Evolutionary conservation across 2,113 vertebrate genomes (phyloP).

Genomic region (Plecotus auritus): DNA sequence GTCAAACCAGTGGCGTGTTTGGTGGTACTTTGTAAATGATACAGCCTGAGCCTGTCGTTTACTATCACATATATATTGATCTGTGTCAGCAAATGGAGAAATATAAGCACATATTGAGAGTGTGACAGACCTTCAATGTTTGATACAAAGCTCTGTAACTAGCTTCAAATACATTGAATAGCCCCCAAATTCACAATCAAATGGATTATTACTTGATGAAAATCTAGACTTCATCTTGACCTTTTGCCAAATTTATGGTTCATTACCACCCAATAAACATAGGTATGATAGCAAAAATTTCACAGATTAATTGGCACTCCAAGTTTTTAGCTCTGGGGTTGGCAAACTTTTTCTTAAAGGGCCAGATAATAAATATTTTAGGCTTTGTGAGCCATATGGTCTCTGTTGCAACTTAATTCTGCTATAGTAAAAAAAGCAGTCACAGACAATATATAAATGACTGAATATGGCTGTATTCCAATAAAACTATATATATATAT

Average conservation of each 20-base stretch:
- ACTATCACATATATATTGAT: not conserved
- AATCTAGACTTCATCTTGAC: not conserved
- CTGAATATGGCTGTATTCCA: not conserved
- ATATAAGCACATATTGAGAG: not conserved
- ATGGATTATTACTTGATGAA: not conserved
- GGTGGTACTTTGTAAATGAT: not conserved
- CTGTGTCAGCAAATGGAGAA: not conserved
- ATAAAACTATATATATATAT: not conserved
- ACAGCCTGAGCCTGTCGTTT: not conserved
- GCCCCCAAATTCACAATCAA: not conserved
- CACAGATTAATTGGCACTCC: not conserved
- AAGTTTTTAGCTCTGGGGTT: not conserved
- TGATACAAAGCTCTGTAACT: not conserved
- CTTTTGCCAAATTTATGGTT: constrained; percentile 5
- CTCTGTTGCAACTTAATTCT: not conserved
- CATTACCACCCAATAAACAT: not conserved
- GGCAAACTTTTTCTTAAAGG: not conserved
- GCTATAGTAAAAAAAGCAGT: not conserved
- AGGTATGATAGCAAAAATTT: not conserved
- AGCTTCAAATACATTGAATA: not conserved
- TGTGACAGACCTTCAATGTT: not conserved
- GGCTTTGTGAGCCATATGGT: not conserved
- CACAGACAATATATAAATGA: not conserved
- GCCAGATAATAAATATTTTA: not conserved
- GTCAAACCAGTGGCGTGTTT: not conserved